phyloP scores from a whole-genome alignment of 2,797 vertebrate species.

The Hirundo rustica region DNA sequence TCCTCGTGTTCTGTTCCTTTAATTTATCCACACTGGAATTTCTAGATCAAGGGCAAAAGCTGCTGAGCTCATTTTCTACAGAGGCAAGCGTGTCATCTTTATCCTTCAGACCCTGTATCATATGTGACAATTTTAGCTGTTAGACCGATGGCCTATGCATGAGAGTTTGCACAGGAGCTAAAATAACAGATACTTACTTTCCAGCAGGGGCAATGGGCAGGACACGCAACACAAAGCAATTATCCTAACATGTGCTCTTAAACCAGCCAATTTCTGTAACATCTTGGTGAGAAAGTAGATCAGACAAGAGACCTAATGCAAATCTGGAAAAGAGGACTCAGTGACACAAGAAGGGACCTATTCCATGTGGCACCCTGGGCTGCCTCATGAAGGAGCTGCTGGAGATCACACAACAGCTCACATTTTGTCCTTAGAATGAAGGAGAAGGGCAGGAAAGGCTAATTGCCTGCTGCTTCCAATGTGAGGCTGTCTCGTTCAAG shows the following conservation, averaged over 20 bases:
- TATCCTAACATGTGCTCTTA: not conserved
- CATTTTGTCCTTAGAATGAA: slow-evolving; percentile 10
- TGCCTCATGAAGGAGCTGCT: not conserved
- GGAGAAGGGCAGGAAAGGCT: slow-evolving; percentile 33
- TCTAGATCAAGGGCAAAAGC: not conserved
- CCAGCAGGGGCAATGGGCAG: not conserved
- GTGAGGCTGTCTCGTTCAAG: not conserved
- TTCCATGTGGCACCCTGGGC: not conserved
- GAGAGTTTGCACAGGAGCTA: not conserved
- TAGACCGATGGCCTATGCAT: not conserved
- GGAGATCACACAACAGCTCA: slow-evolving; percentile 6
- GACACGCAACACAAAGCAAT: not conserved
- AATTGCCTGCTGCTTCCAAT: not conserved
- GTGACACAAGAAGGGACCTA: not conserved
- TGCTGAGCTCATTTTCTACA: not conserved
- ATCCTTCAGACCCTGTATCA: not conserved
- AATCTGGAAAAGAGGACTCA: not conserved
- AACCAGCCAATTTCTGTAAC: not conserved
- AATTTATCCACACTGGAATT: not conserved
- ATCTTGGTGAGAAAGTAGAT: not conserved
- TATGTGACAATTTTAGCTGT: not conserved
- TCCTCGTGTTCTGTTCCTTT: not conserved
- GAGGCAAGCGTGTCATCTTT: not conserved
- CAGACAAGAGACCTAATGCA: not conserved
- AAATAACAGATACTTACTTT: not conserved